Evolutionary conservation across 2,113 vertebrate genomes (phyloP).

Genomic region (Tringa solitaria): DNA sequence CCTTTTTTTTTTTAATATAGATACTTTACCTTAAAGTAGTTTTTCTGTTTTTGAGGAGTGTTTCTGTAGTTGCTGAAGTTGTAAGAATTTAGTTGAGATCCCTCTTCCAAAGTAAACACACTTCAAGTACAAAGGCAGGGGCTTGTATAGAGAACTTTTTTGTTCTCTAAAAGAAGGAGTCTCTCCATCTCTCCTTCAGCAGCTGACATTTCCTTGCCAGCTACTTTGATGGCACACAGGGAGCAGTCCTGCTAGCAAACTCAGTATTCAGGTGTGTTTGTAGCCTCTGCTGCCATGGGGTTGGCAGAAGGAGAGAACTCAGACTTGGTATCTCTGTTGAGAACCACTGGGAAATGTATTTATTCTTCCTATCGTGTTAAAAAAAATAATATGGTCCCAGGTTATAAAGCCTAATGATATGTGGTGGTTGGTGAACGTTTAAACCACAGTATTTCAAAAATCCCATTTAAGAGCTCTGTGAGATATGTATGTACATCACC

Average conservation of each 20-base stretch:
- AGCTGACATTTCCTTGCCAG: neutral
- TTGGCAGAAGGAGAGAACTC: neutral
- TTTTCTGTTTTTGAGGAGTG: neutral
- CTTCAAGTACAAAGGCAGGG: neutral
- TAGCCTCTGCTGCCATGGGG: neutral
- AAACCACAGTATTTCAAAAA: neutral
- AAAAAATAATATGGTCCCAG: neutral
- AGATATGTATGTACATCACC: neutral
- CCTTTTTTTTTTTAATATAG: neutral
- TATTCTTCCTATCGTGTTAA: neutral
- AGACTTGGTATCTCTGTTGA: neutral
- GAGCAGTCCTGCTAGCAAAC: neutral
- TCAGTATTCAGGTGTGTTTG: neutral
- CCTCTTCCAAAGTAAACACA: neutral
- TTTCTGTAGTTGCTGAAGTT: neutral
- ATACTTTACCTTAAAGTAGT: neutral
- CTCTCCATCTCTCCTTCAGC: neutral
- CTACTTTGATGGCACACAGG: accelerated
- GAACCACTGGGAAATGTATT: neutral
- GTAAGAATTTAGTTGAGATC: neutral
- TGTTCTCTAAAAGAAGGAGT: neutral
- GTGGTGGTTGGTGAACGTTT: neutral
- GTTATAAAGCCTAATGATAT: neutral
- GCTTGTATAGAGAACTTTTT: neutral
- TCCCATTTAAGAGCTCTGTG: neutral